Conservation (phyloP, 2,113 vertebrate species). For the Xyliphius kryptos region DNA sequence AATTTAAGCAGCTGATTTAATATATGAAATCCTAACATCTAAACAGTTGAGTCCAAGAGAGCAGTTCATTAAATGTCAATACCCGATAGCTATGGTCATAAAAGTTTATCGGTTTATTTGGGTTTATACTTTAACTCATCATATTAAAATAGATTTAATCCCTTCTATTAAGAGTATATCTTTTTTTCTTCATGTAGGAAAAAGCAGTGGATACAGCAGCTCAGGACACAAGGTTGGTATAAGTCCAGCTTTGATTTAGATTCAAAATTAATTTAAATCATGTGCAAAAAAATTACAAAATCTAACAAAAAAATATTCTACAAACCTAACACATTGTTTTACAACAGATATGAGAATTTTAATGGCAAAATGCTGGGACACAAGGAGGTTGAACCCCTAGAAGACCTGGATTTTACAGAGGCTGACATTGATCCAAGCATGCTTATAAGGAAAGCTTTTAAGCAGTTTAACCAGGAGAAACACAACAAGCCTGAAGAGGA, state of each 20-base stretch:
- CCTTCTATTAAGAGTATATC: not conserved
- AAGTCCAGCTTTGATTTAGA: not conserved
- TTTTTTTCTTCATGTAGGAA: slow-evolving; percentile 46
- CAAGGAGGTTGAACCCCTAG: slow-evolving; percentile 48
- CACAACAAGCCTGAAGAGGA: slow-evolving; percentile 49
- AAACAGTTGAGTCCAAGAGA: no score
- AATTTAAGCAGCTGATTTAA: no score
- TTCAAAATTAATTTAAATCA: not conserved
- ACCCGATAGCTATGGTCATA: no score
- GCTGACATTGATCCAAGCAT: slow-evolving; percentile 48
- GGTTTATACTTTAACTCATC: no score
- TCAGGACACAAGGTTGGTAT: slow-evolving; percentile 49
- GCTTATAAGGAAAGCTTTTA: slow-evolving; percentile 53
- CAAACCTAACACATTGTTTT: not conserved
- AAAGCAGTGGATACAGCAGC: slow-evolving; percentile 38
- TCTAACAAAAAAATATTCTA: not conserved
- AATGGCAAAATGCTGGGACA: slow-evolving; percentile 42
- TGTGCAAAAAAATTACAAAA: no score
- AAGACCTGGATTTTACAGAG: slow-evolving; percentile 43
- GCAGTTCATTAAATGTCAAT: no score
- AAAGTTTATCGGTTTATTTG: no score
- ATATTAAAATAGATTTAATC: not conserved
- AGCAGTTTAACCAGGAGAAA: slow-evolving; percentile 4
- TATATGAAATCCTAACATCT: no score
- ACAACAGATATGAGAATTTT: slow-evolving; percentile 47